These are phyloP conservation scores for Tragelaphus oryx DNA, from an alignment of 2,797 vertebrate species.

Conservation along the genomic window DNA sequence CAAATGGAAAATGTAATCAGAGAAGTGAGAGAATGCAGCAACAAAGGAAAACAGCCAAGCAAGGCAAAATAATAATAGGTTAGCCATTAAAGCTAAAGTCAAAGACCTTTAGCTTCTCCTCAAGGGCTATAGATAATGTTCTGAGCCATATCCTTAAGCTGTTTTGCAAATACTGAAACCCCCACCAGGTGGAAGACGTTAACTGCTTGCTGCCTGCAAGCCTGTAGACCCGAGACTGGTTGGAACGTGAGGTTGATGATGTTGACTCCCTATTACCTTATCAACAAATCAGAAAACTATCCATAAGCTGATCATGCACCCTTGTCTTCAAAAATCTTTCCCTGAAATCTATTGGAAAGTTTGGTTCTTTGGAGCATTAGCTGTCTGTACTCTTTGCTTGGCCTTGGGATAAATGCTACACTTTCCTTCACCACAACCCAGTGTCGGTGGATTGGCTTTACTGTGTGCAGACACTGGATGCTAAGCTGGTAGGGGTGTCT, in stretches of 20 bases:
- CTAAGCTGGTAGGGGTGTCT: not conserved
- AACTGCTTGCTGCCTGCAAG: not conserved
- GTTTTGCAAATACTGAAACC: not conserved
- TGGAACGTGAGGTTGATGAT: not conserved
- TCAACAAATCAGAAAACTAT: not conserved
- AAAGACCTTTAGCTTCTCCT: not conserved
- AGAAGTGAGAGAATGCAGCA: not conserved
- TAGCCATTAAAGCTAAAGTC: not conserved
- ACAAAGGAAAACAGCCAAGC: not conserved
- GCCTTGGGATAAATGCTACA: not conserved
- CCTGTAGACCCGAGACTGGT: not conserved
- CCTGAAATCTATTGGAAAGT: not conserved
- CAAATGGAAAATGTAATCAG: not conserved
- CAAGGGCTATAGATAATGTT: not conserved
- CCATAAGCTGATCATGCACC: not conserved
- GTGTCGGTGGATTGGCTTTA: not conserved
- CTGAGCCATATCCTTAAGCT: not conserved
- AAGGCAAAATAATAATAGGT: not conserved
- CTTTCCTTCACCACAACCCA: not conserved
- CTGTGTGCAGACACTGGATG: not conserved
- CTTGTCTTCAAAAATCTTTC: not conserved
- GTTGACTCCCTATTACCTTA: not conserved
- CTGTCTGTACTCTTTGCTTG: not conserved
- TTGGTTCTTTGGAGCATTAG: not conserved
- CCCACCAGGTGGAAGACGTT: not conserved